Conservation (phyloP, 2,113 vertebrate genomes). For the Condylura cristata region DNA sequence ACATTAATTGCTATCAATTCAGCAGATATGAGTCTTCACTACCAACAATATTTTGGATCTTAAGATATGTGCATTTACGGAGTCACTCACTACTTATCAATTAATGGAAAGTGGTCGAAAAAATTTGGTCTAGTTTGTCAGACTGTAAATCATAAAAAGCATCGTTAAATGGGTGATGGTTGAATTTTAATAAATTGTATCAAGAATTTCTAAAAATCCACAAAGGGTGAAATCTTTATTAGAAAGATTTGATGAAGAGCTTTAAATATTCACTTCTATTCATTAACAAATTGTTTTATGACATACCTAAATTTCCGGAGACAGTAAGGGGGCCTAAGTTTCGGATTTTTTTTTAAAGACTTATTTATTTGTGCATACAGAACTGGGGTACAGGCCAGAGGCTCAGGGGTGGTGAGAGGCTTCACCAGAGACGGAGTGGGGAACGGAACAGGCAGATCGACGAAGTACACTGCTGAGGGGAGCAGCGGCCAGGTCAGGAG, state of each 20-base stretch:
- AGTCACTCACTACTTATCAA: neutral
- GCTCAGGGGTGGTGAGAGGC: too few relatives aligned
- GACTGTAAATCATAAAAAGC: neutral
- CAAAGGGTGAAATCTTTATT: neutral
- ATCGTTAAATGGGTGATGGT: neutral
- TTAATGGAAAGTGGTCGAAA: neutral
- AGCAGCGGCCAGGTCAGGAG: too few relatives aligned
- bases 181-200: constrained; percentile 8
- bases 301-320: constrained; percentile 17
- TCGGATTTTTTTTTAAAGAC: too few relatives aligned
- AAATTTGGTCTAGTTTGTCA: neutral
- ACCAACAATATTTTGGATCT: neutral
- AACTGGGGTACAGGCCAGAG: too few relatives aligned
- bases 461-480: too few relatives aligned
- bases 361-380: too few relatives aligned
- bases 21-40: neutral
- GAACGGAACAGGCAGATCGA: too few relatives aligned
- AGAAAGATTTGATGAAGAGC: neutral
- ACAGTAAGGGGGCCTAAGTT: constrained; percentile 1
- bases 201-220: constrained; percentile 26
- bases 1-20: neutral
- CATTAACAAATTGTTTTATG: constrained; percentile 20
- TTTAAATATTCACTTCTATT: neutral
- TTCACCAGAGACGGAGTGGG: too few relatives aligned
- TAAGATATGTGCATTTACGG: neutral